phyloP scores from a whole-genome alignment of 2,888 invertebrate genomes.

The Adela reaumurella region DNA sequence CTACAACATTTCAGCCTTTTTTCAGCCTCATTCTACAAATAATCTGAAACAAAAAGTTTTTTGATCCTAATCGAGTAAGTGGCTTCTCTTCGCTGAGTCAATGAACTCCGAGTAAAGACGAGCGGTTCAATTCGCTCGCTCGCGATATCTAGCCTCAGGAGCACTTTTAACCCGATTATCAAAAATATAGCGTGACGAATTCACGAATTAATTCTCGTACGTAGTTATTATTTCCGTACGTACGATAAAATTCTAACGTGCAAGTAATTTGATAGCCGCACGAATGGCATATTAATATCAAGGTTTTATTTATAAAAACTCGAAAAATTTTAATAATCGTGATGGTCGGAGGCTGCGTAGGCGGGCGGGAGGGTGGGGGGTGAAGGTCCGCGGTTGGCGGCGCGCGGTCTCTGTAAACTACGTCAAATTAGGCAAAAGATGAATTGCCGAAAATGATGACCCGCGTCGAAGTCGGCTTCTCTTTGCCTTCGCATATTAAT shows the following conservation, averaged over 20 bases:
- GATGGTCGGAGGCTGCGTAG: conserved; percentile 10
- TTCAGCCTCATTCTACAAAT: too few species aligned
- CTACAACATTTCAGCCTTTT: too few species aligned
- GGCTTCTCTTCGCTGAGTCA: too few species aligned
- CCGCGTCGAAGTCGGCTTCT: not conserved
- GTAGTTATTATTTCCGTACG: not conserved
- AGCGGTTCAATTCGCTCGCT: too few species aligned
- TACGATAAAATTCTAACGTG: not conserved
- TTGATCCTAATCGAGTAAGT: too few species aligned
- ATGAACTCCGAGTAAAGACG: too few species aligned
- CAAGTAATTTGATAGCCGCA: not conserved
- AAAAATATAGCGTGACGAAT: too few species aligned
- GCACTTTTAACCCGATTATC: too few species aligned
- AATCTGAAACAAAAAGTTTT: too few species aligned
- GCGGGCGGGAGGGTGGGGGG: conserved; percentile 12
- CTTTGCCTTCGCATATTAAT: not conserved
- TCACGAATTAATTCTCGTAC: too few species aligned
- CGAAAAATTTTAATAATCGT: not conserved
- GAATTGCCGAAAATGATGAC: not conserved
- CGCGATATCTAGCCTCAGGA: too few species aligned
- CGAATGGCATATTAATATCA: not conserved
- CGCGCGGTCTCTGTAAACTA: conserved; percentile 14
- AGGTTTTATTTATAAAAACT: not conserved
- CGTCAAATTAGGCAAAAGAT: not conserved
- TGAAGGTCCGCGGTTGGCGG: conserved; percentile 37